Percentiles rank a stretch among this genome's conserved stretches.
phyloP scores from a whole-genome alignment of 2,888 invertebrate genomes.

The Chalcis sispes region DNA sequence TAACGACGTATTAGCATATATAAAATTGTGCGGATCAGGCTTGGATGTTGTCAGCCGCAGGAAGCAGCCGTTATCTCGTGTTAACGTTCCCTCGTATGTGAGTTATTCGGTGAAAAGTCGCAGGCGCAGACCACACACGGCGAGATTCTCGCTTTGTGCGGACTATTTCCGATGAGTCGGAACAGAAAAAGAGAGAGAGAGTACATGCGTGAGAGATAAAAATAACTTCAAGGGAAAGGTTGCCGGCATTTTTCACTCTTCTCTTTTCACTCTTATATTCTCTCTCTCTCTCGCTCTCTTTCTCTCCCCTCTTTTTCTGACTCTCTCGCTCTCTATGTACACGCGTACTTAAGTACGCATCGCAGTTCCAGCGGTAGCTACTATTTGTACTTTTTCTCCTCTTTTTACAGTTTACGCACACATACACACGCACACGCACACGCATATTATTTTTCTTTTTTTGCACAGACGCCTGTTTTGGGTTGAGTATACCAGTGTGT shows the following conservation, averaged over 20 bases:
- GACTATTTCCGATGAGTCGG: not conserved
- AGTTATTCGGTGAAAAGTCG: too few relatives aligned
- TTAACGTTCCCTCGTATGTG: not conserved
- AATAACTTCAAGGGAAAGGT: constrained; percentile 7
- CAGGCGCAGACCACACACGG: not conserved
- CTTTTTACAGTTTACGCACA: too few relatives aligned
- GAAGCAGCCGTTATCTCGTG: not conserved
- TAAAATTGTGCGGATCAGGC: not conserved
- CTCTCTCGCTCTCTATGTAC: not conserved
- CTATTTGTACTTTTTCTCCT: too few relatives aligned
- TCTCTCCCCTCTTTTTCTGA: not conserved
- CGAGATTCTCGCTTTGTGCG: not conserved
- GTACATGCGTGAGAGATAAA: not conserved
- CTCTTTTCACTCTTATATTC: too few relatives aligned
- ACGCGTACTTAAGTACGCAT: not conserved
- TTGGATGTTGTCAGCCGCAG: constrained; percentile 25
- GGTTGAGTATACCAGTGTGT: too few relatives aligned
- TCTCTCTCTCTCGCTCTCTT: not conserved
- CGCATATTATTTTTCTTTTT: too few relatives aligned
- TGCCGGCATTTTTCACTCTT: not conserved
- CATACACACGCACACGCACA: too few relatives aligned
- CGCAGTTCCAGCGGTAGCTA: not conserved
- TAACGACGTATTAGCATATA: constrained; percentile 19
- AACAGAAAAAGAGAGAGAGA: too few relatives aligned
- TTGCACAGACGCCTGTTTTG: too few relatives aligned